A percentile compares a stretch with the other conserved stretches of the same genome.
Conservation (phyloP, 2,113 vertebrate genomes). For the Bos indicus region DNA sequence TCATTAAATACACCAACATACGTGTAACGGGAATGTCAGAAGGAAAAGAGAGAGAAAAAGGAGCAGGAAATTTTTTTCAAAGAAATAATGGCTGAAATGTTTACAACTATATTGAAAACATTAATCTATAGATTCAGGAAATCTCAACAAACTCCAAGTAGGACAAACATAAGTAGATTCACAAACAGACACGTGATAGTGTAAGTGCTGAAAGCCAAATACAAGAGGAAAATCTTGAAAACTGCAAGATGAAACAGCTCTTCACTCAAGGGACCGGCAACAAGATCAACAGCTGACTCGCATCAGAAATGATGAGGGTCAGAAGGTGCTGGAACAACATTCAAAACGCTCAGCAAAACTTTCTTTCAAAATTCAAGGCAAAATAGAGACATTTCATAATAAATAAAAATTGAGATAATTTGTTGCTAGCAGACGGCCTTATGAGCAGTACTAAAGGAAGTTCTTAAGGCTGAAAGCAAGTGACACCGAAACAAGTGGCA, state of each 20-base stretch:
- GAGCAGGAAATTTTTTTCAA: background rate
- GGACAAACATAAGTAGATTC: background rate
- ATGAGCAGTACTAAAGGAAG: background rate
- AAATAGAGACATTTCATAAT: background rate
- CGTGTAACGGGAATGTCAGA: background rate
- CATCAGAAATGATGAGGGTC: background rate
- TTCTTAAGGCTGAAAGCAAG: background rate
- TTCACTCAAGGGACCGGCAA: background rate
- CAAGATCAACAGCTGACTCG: background rate
- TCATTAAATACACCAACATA: background rate
- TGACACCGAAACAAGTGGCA: background rate
- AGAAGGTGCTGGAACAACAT: background rate
- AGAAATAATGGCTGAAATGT: background rate
- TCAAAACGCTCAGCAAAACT: background rate
- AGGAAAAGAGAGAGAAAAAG: background rate
- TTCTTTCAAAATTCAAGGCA: background rate
- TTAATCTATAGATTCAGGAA: background rate
- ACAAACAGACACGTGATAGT: background rate
- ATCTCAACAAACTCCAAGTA: background rate
- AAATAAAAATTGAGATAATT: background rate
- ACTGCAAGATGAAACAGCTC: background rate
- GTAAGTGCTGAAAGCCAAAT: background rate
- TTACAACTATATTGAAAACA: background rate
- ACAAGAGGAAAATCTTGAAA: background rate
- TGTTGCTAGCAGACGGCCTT: background rate